Base-by-base conservation (phyloP, 2,113 vertebrate species). In the Stictonetta naevosa region DNA sequence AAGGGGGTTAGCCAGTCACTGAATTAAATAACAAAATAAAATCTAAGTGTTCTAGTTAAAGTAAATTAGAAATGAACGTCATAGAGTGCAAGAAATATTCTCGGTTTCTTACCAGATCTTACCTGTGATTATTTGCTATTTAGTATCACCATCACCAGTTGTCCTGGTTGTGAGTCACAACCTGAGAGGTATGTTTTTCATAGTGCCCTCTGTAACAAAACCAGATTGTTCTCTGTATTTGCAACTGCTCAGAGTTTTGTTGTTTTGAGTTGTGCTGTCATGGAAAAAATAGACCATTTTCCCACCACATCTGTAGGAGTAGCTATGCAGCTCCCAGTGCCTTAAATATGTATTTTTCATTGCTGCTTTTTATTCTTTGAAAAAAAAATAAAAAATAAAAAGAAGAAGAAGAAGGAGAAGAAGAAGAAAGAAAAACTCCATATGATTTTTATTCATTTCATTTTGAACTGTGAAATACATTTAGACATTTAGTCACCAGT, bases 21-120 rank as follows among this genome's bases (percentile, higher is more conserved):
- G 72, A 86, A 81, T 42, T 83, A 87, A 92, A 83, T 42, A 58
- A 58, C n/a, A 73, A 92, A 67, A 73, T 26, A 91, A 86, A 71
- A 46, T 21, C 33, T 18, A 67, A 91, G 62, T 14, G 19, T 64
- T 85, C 23, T 22, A 63, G 50, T 82, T 83, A 79, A 83, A 86
- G 52, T 78, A 90, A 94, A 75, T 79, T 36, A 73, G 66, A 91
- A 95, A 68, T 78, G 6, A 90, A 58, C 40, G 80, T 72, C 72
- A 77, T 1, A 60, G 38, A 85, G 52, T 40, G 50, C 77, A 58
- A 91, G 29, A 83, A 91, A 91, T 14, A 55, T 28, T 80, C 15
- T 23, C 50, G 23, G 23, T 84, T 94, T 75, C 74, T 82, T n/a
- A 25, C 14, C 9, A 31, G 14, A 50, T 73, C 79, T 44, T 64